Evolutionary conservation across 2,888 invertebrate species (phyloP).

Genomic region (Melanotus villosus): DNA sequence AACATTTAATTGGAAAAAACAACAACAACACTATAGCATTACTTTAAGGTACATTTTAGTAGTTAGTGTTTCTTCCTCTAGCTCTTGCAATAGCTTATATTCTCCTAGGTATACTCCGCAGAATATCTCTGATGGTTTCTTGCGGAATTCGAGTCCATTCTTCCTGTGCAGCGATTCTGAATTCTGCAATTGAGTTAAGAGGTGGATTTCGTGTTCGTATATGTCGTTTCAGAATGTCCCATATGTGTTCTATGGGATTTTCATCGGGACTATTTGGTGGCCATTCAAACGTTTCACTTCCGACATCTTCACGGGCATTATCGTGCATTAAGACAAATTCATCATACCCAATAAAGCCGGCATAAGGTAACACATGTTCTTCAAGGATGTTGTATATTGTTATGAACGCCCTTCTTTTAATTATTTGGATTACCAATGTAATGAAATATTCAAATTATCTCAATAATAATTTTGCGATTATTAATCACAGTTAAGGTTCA

Average conservation of each 20-base stretch:
- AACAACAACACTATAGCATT: not conserved
- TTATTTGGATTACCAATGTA: no score
- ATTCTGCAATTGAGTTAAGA: not conserved
- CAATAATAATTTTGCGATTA: no score
- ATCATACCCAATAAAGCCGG: constrained; percentile 25
- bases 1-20: not conserved
- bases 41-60: no score
- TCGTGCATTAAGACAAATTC: constrained; percentile 24
- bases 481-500: no score
- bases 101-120: no score
- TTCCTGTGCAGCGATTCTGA: not conserved
- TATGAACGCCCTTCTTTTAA: no score
- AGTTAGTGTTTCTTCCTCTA: no score
- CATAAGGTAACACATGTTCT: constrained; percentile 21
- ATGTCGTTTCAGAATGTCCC: not conserved
- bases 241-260: constrained; percentile 12
- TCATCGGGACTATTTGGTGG: not conserved
- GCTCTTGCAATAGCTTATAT: no score
- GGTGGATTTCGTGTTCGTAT: not conserved
- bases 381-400: no score
- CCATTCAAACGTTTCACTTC: not conserved
- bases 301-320: constrained; percentile 19
- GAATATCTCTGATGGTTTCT: not conserved
- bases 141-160: not conserved
- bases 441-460: no score